phyloP scores from a whole-genome alignment of 2,888 invertebrate species.

The Drosophila anceps region DNA sequence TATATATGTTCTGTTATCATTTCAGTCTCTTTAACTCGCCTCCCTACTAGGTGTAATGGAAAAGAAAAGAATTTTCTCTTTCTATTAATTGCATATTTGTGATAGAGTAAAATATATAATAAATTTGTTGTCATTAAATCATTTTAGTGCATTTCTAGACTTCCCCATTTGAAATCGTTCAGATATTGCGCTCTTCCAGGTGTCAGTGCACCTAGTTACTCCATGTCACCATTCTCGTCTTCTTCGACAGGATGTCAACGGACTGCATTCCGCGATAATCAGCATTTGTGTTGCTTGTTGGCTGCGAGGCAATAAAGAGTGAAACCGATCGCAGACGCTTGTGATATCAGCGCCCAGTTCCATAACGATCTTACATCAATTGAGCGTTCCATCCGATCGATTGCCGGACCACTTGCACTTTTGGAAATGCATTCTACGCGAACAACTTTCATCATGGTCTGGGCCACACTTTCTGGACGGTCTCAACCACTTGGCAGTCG shows the following conservation, averaged over 20 bases:
- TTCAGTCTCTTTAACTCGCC: no score
- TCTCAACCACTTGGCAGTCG: constrained; percentile 24
- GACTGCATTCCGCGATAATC: constrained; percentile 34
- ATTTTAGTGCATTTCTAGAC: background rate
- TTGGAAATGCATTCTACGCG: constrained; percentile 63
- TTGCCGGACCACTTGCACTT: constrained; percentile 70
- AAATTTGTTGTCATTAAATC: background rate
- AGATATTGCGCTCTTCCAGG: background rate
- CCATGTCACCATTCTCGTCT: constrained; percentile 8
- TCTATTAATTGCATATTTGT: no score
- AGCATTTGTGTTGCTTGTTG: constrained; percentile 17
- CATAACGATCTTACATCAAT: constrained; percentile 74
- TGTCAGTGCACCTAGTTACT: constrained; percentile 14
- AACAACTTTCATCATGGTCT: constrained; percentile 71
- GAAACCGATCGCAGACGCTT: constrained; percentile 42
- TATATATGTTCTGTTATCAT: background rate
- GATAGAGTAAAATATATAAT: no score
- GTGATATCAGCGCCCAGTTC: constrained; percentile 39
- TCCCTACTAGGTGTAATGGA: background rate
- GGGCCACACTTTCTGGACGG: constrained; percentile 69
- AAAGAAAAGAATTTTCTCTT: no score
- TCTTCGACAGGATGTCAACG: constrained; percentile 12
- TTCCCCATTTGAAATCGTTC: background rate
- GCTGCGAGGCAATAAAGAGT: constrained; percentile 39
- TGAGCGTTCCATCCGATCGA: constrained; percentile 47